phyloP scores from a whole-genome alignment of 2,113 vertebrate species.

The Choloepus hoffmanni region DNA sequence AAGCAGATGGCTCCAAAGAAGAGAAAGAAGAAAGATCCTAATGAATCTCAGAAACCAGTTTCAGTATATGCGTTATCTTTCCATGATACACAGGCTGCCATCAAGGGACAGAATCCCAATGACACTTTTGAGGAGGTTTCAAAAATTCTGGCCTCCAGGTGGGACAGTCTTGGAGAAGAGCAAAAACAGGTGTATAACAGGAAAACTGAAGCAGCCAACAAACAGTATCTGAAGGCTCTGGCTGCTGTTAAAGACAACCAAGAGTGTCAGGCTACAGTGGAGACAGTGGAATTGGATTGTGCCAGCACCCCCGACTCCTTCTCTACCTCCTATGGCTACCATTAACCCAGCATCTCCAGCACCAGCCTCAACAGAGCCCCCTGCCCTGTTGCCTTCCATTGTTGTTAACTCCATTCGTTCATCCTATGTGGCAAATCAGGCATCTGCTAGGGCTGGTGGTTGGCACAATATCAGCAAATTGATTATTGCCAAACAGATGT shows the following conservation, averaged over 20 bases:
- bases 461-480: slow-evolving; percentile 91
- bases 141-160: slow-evolving; percentile 95
- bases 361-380: slow-evolving; percentile 78
- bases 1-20: slow-evolving; percentile 87
- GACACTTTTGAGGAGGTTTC: slow-evolving; percentile 95
- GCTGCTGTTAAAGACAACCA: slow-evolving; percentile 90
- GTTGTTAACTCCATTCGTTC: slow-evolving; percentile 77
- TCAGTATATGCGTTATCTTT: slow-evolving; percentile 96
- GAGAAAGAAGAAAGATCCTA: slow-evolving; percentile 93
- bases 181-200: slow-evolving; percentile 96
- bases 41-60: slow-evolving; percentile 94
- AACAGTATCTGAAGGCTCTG: slow-evolving; percentile 93
- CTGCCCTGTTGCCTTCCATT: slow-evolving; percentile 78
- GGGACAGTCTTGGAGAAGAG: slow-evolving; percentile 96
- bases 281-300: slow-evolving; percentile 85
- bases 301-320: slow-evolving; percentile 80
- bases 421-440: slow-evolving; percentile 81
- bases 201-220: slow-evolving; percentile 94
- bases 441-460: slow-evolving; percentile 80
- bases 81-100: slow-evolving; percentile 94
- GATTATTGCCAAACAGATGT: slow-evolving; percentile 91
- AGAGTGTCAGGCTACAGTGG: slow-evolving; percentile 85
- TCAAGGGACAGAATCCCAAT: slow-evolving; percentile 95
- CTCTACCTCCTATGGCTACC: slow-evolving; percentile 75
- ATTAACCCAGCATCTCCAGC: slow-evolving; percentile 80